Conservation (phyloP, 2,797 vertebrate genomes). For the Salmo trutta region DNA sequence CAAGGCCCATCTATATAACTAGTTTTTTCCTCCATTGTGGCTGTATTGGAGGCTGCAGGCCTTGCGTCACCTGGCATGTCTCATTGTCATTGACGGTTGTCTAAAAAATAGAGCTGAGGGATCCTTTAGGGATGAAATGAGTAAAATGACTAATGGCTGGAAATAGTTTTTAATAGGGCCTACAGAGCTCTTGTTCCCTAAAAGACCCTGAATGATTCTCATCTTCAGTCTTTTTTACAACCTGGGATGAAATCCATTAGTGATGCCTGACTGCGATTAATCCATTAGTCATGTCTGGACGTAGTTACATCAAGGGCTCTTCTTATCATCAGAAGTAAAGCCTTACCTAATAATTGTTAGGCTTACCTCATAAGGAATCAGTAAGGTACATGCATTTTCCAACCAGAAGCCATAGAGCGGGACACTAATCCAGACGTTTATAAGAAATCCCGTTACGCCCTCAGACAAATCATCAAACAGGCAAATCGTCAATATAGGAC, state of each 20-base stretch:
- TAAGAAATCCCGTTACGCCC: no score
- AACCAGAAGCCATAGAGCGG: no score
- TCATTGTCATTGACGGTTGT: conserved; percentile 17
- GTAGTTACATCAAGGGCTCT: conserved; percentile 37
- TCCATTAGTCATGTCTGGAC: conserved; percentile 52
- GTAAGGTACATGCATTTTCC: no score
- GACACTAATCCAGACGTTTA: no score
- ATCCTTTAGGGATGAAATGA: conserved; percentile 11
- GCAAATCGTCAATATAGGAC: no score
- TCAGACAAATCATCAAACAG: no score
- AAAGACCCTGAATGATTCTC: conserved; percentile 27
- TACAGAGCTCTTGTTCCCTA: not conserved
- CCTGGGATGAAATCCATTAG: conserved; percentile 55
- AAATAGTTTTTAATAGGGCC: conserved; percentile 40
- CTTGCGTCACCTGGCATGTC: not conserved
- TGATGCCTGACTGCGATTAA: conserved; percentile 49
- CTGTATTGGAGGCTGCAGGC: not conserved
- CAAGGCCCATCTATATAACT: conserved; percentile 19
- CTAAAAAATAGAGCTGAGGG: conserved; percentile 1
- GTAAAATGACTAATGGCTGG: conserved; percentile 12
- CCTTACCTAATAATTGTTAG: not conserved
- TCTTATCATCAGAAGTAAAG: conserved; percentile 29
- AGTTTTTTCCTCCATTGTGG: conserved; percentile 10
- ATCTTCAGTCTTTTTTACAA: conserved; percentile 48
- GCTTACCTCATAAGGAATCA: no score